Conservation (phyloP, 2,888 invertebrate genomes). For the Pseudococcus jackbeardsleyi region DNA sequence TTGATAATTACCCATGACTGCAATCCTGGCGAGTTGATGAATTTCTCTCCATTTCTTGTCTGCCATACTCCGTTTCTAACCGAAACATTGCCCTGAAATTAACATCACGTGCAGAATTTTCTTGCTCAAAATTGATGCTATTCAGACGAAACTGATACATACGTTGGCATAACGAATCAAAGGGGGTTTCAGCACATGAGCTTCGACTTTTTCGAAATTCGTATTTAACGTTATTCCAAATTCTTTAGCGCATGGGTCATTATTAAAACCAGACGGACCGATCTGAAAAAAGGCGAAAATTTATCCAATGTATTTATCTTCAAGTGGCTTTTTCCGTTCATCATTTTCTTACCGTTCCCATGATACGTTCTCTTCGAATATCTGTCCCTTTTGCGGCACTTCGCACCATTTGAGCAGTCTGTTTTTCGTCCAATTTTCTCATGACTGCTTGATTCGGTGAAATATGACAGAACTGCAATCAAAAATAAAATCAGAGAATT, state of each 20-base stretch:
- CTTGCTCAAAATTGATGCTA: not conserved
- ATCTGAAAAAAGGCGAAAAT: conserved; percentile 65
- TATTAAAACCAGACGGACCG: conserved; percentile 69
- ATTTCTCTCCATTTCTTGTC: conserved; percentile 66
- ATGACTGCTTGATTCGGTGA: conserved; percentile 84
- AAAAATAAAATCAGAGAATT: not conserved
- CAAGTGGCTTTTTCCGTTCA: not conserved
- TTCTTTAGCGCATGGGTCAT: conserved; percentile 76
- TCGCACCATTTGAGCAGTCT: conserved; percentile 89
- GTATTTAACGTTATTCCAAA: conserved; percentile 86
- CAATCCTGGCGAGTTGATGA: conserved; percentile 68
- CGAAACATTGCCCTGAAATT: not conserved
- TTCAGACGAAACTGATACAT: not conserved
- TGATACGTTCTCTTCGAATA: not conserved
- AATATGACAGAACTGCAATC: conserved; percentile 78
- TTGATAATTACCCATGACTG: conserved; percentile 72
- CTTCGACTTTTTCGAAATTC: conserved; percentile 82
- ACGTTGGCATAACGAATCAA: conserved; percentile 76
- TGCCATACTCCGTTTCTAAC: conserved; percentile 65
- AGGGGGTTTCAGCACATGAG: conserved; percentile 85
- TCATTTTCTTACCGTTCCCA: not conserved
- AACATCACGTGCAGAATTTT: not conserved
- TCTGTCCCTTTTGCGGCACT: conserved; percentile 84
- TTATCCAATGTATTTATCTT: not conserved
- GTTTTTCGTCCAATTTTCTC: conserved; percentile 84